A percentile compares a stretch with the other conserved stretches of the same genome.
Conservation (phyloP, 2,113 vertebrate genomes). For the Forbesichthys agassizii region DNA sequence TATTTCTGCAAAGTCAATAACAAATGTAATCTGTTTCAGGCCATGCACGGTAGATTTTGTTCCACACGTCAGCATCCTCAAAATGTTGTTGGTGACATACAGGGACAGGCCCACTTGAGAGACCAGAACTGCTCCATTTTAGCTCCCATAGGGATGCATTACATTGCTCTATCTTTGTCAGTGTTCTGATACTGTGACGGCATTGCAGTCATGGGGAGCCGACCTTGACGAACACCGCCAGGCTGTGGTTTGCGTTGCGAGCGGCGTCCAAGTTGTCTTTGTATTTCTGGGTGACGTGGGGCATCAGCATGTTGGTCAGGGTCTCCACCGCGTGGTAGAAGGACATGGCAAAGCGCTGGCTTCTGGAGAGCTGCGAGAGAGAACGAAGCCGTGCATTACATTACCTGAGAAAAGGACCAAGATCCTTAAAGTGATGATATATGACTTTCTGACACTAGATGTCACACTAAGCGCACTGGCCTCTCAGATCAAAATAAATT, state of each 20-base stretch:
- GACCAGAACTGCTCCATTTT: no score
- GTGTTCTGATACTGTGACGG: not conserved
- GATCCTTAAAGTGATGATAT: no score
- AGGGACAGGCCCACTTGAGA: no score
- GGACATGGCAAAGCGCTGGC: conserved; percentile 91
- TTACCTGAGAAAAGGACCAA: not conserved
- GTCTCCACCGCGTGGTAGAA: conserved; percentile 93
- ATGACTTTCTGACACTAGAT: no score
- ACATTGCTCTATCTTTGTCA: no score
- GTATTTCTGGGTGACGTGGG: conserved; percentile 97
- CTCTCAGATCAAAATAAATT: no score
- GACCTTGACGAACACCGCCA: conserved; percentile 95
- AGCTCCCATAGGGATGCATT: not conserved
- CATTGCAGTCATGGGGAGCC: not conserved
- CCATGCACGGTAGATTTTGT: no score
- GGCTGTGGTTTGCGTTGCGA: conserved; percentile 95
- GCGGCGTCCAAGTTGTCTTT: conserved; percentile 95
- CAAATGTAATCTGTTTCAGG: no score
- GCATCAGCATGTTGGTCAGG: conserved; percentile 92
- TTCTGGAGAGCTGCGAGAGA: conserved; percentile 83
- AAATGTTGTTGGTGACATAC: no score
- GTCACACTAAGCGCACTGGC: no score
- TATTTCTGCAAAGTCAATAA: no score
- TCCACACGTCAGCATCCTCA: no score
- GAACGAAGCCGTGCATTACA: not conserved